Evolutionary conservation across 2,888 invertebrate genomes (phyloP), one percentile per base, ranked within the genome.

Genomic region (Drosophila suboccidentalis): DNA sequence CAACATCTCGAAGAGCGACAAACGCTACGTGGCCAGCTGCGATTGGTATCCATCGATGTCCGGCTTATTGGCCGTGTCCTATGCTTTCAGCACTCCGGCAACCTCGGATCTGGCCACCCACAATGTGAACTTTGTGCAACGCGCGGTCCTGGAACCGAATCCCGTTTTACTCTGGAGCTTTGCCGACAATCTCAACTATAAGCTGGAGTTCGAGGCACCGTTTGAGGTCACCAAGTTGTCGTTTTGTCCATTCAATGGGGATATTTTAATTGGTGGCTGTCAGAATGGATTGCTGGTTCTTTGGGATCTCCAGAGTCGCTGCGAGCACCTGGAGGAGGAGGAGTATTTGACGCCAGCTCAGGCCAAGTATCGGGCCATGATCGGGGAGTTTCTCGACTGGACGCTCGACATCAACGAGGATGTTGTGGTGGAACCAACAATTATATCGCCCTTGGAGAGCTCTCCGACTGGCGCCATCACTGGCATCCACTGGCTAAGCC

Each of bases 141-240:
- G 94, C 81, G 94, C 95, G 1, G 94, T 95, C 0, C 94, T 95
- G 59, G 94, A 94, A 4, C 91, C 94, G 3, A 95, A 96, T 91
- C 94, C 95, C 0, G 95, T 96, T 1, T 93, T 96, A 69, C 93
- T 96, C 76, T 97, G 97, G 96, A 96, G 96, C 76, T 95, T 96
- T 72, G 93, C 94, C 32, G 96, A 97, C 79, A 95, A 94, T 60
- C 92, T 97, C 3, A 93, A 94, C 29, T 96, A 96, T 19, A 96
- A 96, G 92, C 91, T 97, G 44, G 94, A 95, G 79, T 93, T 97
- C 58, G 94, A 96, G 89, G 93, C 95, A 4, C 94, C 95, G 0
- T 93, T 95, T 43, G 95, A 96, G 92, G 94, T 96, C 0, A 94
- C 94, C 36, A 91, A 93, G 0, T 91, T 96, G 10, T 94, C 95